Conservation (phyloP, 2,113 vertebrate genomes). For the Motacilla alba region DNA sequence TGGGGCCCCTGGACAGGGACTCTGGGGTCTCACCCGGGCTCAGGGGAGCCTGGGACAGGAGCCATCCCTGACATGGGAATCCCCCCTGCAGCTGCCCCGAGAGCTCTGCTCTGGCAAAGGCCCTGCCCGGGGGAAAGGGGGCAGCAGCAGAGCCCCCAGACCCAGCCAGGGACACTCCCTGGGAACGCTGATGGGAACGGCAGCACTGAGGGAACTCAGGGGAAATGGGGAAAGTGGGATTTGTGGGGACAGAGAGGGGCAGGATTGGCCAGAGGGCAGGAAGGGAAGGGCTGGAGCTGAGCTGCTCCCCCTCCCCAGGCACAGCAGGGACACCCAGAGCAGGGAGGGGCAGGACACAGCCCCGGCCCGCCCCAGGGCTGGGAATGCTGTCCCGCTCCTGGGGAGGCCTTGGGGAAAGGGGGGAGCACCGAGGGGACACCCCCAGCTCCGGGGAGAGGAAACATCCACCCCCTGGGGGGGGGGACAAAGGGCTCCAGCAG, state of each 20-base stretch:
- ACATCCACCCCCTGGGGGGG: not conserved
- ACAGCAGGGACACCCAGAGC: not conserved
- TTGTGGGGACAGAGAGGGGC: not conserved
- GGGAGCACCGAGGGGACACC: not conserved
- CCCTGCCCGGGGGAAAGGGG: accelerated
- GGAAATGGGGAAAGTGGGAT: accelerated
- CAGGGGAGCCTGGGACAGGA: not conserved
- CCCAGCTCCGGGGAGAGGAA: not conserved
- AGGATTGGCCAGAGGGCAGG: accelerated
- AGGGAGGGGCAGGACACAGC: not conserved
- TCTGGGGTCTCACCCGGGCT: too few relatives aligned
- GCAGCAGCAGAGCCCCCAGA: not conserved
- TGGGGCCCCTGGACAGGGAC: too few relatives aligned
- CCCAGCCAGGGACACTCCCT: accelerated
- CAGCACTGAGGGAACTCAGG: accelerated
- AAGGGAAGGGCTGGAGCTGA: accelerated
- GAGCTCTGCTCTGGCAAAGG: accelerated
- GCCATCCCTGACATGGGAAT: accelerated
- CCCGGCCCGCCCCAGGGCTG: accelerated
- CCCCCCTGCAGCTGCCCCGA: not conserved
- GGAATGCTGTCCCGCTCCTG: not conserved
- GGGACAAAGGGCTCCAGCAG: not conserved
- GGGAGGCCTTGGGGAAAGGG: too few relatives aligned
- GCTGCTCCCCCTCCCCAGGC: too few relatives aligned
- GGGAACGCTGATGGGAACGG: accelerated